phyloP scores from a whole-genome alignment of 2,113 vertebrate genomes.

The Ictalurus punctatus region DNA sequence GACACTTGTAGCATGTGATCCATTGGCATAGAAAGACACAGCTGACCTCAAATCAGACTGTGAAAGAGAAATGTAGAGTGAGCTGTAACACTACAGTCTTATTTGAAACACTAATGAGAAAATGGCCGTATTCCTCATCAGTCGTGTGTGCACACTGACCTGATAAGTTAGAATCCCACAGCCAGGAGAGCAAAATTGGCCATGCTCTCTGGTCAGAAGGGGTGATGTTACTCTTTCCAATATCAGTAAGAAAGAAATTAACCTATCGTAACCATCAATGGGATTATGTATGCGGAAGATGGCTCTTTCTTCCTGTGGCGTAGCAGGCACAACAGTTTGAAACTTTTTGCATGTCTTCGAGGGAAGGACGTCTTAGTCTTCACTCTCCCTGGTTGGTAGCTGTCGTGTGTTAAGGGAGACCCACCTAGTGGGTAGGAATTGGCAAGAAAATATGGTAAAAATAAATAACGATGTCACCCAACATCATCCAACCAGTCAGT shows the following conservation, averaged over 20 bases:
- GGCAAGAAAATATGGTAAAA: not conserved
- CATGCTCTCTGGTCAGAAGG: not conserved
- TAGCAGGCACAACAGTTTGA: not conserved
- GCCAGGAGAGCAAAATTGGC: not conserved
- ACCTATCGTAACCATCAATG: not conserved
- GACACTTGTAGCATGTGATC: not conserved
- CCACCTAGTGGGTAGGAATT: too few relatives aligned
- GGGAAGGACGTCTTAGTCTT: not conserved
- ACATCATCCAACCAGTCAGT: not conserved
- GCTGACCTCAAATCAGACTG: not conserved
- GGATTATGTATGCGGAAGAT: not conserved
- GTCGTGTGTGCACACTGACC: not conserved
- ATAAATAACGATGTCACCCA: not conserved
- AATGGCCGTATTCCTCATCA: not conserved
- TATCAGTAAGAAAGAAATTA: not conserved
- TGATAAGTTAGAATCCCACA: not conserved
- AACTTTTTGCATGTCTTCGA: not conserved
- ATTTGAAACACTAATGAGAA: constrained; percentile 21
- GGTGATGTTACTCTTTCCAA: not conserved
- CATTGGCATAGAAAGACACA: not conserved
- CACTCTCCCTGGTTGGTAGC: not conserved
- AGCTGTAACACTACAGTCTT: constrained; percentile 22
- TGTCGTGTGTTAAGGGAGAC: too few relatives aligned
- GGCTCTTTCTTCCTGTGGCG: not conserved
- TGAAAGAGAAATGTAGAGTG: not conserved